A percentile compares a stretch with the other conserved stretches of the same genome.
Evolutionary conservation across 2,113 vertebrate genomes (phyloP).

Genomic region (Corvus cornix): DNA sequence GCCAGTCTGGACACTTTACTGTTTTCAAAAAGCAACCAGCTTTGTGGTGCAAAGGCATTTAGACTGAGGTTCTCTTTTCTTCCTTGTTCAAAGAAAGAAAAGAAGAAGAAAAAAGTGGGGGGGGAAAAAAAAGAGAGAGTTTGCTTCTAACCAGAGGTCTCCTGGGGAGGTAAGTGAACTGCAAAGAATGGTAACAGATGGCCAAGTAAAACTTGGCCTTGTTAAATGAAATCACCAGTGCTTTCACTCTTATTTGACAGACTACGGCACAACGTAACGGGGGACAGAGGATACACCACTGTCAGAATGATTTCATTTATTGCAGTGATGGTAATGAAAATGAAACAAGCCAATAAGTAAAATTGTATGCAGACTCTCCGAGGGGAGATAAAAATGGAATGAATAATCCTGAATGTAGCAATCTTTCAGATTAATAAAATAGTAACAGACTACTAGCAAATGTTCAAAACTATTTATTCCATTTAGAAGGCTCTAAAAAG

Average conservation of each 20-base stretch:
- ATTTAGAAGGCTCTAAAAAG: not conserved
- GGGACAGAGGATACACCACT: not conserved
- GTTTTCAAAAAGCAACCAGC: not conserved
- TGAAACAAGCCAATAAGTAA: not conserved
- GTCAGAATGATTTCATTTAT: not conserved
- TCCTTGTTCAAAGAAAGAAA: not conserved
- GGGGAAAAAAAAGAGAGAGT: fast-evolving
- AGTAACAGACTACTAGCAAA: not conserved
- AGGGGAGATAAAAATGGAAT: not conserved
- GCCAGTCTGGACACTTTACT: not conserved
- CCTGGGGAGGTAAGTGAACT: conserved; percentile 1
- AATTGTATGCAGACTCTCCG: not conserved
- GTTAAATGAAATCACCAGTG: not conserved
- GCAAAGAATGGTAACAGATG: conserved; percentile 42
- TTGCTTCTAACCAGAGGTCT: not conserved
- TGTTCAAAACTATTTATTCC: not conserved
- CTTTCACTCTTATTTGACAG: not conserved
- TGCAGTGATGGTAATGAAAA: not conserved
- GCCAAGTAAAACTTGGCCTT: not conserved
- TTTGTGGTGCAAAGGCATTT: not conserved
- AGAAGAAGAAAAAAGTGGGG: not conserved
- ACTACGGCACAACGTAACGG: not conserved
- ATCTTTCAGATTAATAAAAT: not conserved
- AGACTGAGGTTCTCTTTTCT: not conserved
- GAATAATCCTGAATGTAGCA: not conserved